Evolutionary conservation across 2,113 vertebrate genomes (phyloP), one percentile per base, ranked within the genome.

Genomic region (Ictalurus furcatus): DNA sequence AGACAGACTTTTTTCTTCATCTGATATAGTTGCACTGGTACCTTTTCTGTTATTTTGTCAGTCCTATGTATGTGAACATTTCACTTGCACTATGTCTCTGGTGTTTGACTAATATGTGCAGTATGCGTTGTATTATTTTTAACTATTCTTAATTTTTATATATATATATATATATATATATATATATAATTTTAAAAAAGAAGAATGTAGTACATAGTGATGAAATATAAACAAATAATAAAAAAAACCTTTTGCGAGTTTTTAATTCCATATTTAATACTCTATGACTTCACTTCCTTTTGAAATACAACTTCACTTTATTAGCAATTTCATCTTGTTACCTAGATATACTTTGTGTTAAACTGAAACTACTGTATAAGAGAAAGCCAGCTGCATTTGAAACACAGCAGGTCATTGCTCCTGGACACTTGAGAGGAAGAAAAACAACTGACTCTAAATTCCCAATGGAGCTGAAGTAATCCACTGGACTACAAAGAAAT

Each of bases 391-490:
- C 87, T 83, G 78, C 34, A 40, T 58, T 59, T 69, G 30, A 69
- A 71, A 67, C 44, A 65, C 87, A 88, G 63, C 87, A 83, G 79
- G 65, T 44, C 13, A 5, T 56, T 71, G 65, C 65, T 37, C 34
- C 61, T 11, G 87, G 87, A 71, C 79, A 82, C 30, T 59, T 13
- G 13, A 88, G 16, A 83, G 19, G 19, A 87, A 67, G 48, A 81
- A 56, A 63, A n/a, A 9, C 23, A 6, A 40, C 61, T 25, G 78
- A 34, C 78, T 71, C 52, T 19, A 7, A 82, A 71, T 81, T 80
- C 87, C 61, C 87, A 56, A 17, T 30, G 73, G 87, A 44, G 63
- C 48, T 71, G 59, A 52, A 56, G 61, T 84, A 84, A 84, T 84
- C 25, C 63, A 83, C 30, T 71, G 34, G 63, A 54, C 63, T 81